Percentiles rank a stretch among this genome's conserved stretches.
Conservation (phyloP, 2,888 invertebrate genomes). For the Sesia bembeciformis region DNA sequence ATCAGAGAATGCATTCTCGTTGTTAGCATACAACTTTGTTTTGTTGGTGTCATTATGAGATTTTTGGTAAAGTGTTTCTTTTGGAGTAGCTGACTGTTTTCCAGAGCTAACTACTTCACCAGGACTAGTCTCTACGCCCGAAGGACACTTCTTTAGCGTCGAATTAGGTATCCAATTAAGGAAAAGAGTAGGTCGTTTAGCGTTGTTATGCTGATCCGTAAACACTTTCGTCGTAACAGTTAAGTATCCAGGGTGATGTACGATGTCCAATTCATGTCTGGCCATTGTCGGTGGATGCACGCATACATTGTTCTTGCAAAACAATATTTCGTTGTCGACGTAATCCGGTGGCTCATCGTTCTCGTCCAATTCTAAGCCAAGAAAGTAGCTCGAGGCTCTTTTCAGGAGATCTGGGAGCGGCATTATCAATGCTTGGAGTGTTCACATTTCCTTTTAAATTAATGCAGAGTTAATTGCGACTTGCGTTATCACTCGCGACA, state of each 20-base stretch:
- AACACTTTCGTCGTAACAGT: slow-evolving; percentile 90
- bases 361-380: slow-evolving; percentile 79
- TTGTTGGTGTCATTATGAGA: slow-evolving; percentile 20
- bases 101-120: slow-evolving; percentile 51
- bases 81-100: slow-evolving; percentile 37
- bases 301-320: slow-evolving; percentile 97
- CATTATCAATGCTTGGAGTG: slow-evolving; percentile 61
- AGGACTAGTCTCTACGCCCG: slow-evolving; percentile 77
- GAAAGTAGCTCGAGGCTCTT: slow-evolving; percentile 85
- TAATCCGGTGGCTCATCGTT: slow-evolving; percentile 77
- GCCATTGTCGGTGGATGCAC: slow-evolving; percentile 94
- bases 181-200: slow-evolving; percentile 86
- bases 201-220: slow-evolving; percentile 83
- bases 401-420: slow-evolving; percentile 84
- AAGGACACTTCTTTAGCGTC: slow-evolving; percentile 89
- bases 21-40: slow-evolving; percentile 43
- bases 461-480: slow-evolving; percentile 13
- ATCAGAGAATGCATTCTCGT: slow-evolving; percentile 65
- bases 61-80: slow-evolving; percentile 30
- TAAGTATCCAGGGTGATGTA: slow-evolving; percentile 94
- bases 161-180: slow-evolving; percentile 97
- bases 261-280: slow-evolving; percentile 85
- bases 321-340: slow-evolving; percentile 88
- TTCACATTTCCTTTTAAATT: slow-evolving; percentile 48
- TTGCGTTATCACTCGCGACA: slow-evolving; percentile 42